A percentile compares a stretch with the other conserved stretches of the same genome.
Evolutionary conservation across 1,140 invertebrate genomes (phyloP).

Genomic region (Varroa destructor): DNA sequence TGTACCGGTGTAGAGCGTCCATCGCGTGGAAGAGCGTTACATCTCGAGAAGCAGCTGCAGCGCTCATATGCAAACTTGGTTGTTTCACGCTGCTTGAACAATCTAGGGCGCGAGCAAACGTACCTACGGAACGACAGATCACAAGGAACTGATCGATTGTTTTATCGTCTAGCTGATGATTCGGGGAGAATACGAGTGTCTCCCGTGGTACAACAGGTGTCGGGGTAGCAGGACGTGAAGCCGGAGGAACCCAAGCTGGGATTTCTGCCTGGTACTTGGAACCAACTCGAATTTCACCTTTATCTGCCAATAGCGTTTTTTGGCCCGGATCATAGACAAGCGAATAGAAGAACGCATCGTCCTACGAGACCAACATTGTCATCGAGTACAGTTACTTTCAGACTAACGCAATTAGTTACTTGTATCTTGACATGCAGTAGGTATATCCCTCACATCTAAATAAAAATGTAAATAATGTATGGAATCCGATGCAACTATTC

Average conservation of each 20-base stretch:
- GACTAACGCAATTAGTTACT: conserved; percentile 23
- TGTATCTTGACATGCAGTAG: not conserved
- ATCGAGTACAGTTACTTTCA: not conserved
- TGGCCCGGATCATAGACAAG: conserved; percentile 97
- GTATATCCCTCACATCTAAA: too few relatives aligned
- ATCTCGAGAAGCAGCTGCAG: conserved; percentile 92
- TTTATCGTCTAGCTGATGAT: conserved; percentile 76
- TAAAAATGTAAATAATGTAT: too few relatives aligned
- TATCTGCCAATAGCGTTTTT: conserved; percentile 94
- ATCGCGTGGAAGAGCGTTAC: conserved; percentile 97
- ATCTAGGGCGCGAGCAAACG: conserved; percentile 93
- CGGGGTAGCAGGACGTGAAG: not conserved
- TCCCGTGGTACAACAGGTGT: conserved; percentile 51
- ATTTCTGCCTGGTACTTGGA: conserved; percentile 86
- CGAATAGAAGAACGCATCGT: conserved; percentile 98
- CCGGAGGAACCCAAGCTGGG: conserved; percentile 32
- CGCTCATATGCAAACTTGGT: conserved; percentile 95
- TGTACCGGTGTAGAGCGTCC: conserved; percentile 84
- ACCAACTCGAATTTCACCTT: conserved; percentile 87
- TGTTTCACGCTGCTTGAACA: conserved; percentile 95
- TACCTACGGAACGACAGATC: conserved; percentile 91
- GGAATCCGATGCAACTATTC: too few relatives aligned
- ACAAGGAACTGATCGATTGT: conserved; percentile 98
- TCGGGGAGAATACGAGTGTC: conserved; percentile 83
- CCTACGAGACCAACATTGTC: conserved; percentile 40